A percentile compares a stretch with the other conserved stretches of the same genome.
phyloP scores from a whole-genome alignment of 2,888 invertebrate species.

The Agrotis segetum region DNA sequence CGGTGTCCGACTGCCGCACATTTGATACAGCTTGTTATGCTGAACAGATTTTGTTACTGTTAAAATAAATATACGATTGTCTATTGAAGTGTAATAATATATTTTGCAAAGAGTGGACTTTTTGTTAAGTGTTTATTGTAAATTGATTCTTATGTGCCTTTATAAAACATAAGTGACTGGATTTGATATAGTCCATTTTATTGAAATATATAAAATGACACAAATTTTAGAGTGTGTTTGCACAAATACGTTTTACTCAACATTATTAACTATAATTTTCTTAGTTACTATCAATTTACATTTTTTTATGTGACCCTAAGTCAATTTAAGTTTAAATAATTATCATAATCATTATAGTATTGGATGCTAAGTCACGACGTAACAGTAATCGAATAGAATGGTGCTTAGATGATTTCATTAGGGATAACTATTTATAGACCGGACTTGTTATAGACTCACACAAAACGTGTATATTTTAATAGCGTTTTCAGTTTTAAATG shows the following conservation, averaged over 20 bases:
- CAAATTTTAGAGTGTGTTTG: constrained; percentile 84
- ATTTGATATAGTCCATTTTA: constrained; percentile 86
- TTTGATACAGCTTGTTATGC: constrained; percentile 64
- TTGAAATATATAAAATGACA: constrained; percentile 80
- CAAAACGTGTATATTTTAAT: constrained; percentile 77
- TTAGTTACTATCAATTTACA: constrained; percentile 80
- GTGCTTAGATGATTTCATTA: constrained; percentile 90
- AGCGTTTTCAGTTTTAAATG: constrained; percentile 73
- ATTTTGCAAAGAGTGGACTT: constrained; percentile 77
- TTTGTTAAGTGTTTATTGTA: constrained; percentile 82
- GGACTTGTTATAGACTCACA: constrained; percentile 78
- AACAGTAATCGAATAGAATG: constrained; percentile 90
- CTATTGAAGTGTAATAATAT: constrained; percentile 68
- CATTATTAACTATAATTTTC: constrained; percentile 80
- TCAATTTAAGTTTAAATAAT: constrained; percentile 85
- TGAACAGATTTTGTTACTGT: constrained; percentile 59
- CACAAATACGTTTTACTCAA: constrained; percentile 87
- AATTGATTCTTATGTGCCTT: constrained; percentile 89
- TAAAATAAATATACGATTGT: constrained; percentile 50
- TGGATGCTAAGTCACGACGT: constrained; percentile 87
- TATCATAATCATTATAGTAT: constrained; percentile 84
- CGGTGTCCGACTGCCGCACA: constrained; percentile 54
- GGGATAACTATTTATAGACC: constrained; percentile 84
- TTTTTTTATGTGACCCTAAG: constrained; percentile 83
- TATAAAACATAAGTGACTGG: constrained; percentile 85